phyloP scores from a whole-genome alignment of 2,797 vertebrate genomes.

The Yasuhikotakia modesta region DNA sequence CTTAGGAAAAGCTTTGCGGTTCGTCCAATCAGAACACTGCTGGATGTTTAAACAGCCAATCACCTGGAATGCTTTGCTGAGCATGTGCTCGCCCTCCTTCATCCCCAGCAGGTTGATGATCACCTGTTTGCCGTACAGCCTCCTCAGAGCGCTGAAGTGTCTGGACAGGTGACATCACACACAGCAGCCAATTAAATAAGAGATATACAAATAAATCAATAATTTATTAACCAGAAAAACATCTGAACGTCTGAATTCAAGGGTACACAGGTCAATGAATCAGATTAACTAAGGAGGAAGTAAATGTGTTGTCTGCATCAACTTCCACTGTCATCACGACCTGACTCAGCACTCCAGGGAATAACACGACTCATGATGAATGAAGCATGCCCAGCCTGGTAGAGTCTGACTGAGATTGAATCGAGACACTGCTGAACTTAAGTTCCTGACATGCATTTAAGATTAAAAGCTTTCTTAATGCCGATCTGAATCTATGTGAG shows the following conservation, averaged over 20 bases:
- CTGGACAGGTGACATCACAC: constrained; percentile 68
- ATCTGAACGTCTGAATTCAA: not conserved
- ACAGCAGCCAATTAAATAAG: constrained; percentile 1
- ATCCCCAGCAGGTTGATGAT: constrained; percentile 95
- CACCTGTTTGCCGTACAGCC: constrained; percentile 93
- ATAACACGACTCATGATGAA: constrained; percentile 34
- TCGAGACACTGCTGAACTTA: not conserved
- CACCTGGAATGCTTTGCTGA: constrained; percentile 98
- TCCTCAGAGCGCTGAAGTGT: constrained; percentile 91
- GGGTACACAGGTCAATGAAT: not conserved
- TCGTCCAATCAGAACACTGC: not conserved
- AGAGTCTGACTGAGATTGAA: not conserved
- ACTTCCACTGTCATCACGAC: constrained; percentile 19
- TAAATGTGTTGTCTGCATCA: not conserved
- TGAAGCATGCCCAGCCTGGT: not conserved
- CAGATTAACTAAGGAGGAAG: not conserved
- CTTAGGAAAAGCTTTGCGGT: not conserved
- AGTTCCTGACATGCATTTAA: not conserved
- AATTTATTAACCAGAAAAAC: not conserved
- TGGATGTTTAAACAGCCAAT: constrained; percentile 48
- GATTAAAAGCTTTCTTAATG: not conserved
- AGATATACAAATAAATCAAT: not conserved
- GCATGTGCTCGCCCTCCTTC: constrained; percentile 98
- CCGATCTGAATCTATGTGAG: not conserved
- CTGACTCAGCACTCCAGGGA: constrained; percentile 40